Base-by-base conservation (phyloP, 2,797 vertebrate genomes). In the Echeneis naucrates region DNA sequence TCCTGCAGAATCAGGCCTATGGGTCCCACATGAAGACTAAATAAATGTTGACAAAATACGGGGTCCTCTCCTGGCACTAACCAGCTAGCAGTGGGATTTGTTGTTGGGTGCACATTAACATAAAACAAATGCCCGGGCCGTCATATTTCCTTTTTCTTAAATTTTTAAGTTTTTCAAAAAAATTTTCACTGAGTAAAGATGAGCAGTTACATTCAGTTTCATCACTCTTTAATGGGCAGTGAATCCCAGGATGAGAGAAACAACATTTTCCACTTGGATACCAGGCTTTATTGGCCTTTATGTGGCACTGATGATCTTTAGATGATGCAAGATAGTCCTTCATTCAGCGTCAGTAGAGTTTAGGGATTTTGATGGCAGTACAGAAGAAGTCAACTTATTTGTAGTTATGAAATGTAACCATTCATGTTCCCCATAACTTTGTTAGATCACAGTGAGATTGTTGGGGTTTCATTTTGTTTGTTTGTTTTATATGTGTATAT, bases 141-240 rank as follows among this genome's bases (percentile, higher is more conserved):
- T 42, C 47, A 59, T 37, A 50, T 64, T 16, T 60, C 33, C 42
- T 60, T 21, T 45, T 56, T 19, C 12, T n/a, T 58, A 72, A 60
- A 73, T 64, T 69, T 69, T 3, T 2, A 19, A 17, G 38, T 72
- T 72, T 78, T 70, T 50, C 26, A 80, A n/a, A n/a, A n/a, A 66
- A 79, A 59, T 64, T 76, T 72, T 52, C 42, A 57, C 51, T 56
- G 21, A 68, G 50, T 51, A 16, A 48, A 38, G 56, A 74, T 1
- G 4, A 80, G 60, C 47, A 64, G 58, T 89, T 89, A 60, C 88
- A 66, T 70, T 81, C 69, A 74, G 78, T 91, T 92, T 88, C 87
- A 89, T 91, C 89, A 90, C 62, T 75, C 54, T 86, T 83, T 87
- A 83, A 87, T 82, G 72, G 67, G 62, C 65, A 60, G 48, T 66